Base-by-base conservation (phyloP, 2,113 vertebrate species). In the Odontesthes bonariensis region DNA sequence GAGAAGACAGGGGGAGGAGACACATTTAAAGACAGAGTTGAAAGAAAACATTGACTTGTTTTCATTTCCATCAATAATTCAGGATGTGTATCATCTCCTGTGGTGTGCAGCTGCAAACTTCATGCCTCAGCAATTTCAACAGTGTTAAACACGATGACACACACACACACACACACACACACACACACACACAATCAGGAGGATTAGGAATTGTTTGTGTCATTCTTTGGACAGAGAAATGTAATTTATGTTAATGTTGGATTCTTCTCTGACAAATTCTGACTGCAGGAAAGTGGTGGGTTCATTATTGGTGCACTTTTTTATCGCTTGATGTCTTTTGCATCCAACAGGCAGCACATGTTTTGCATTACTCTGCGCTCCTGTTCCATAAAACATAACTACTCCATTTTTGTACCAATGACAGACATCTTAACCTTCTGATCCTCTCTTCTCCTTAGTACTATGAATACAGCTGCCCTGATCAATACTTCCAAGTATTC, bases 31-130 rank as follows among this genome's bases (percentile, higher is more conserved):
- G 40, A 62, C 19, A 79, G 64, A 46, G 66, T 65, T 54, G 64
- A 73, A 68, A 67, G 31, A 64, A 79, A 86, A 85, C 70, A 82
- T 44, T 32, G 60, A 76, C 72, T 79, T 86, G 80, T 90, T 91
- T 88, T 86, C 40, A 81, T 87, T 90, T 82, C 68, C 62, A 88
- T 92, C 71, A 91, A 92, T 92, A 86, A 90, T 92, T 89, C 84
- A 90, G 73, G 52, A 61, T 79, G 74, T 86, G 83, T 87, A 83
- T 90, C 88, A 81, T 89, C 77, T 89, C 78, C 78, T 83, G 75
- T 63, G 86, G 78, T 87, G 79, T 84, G 74, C 73, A 75, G 75
- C 59, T 77, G 85, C 81, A 79, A 79, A 84, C 67, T 64, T 86
- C 63, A 87, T 83, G 83, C 82, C 66, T 88, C 85, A 88, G 90